Base-by-base conservation (phyloP, 37 sponge, comb jelly and placozoan species). In the Theonella swinhoei region DNA sequence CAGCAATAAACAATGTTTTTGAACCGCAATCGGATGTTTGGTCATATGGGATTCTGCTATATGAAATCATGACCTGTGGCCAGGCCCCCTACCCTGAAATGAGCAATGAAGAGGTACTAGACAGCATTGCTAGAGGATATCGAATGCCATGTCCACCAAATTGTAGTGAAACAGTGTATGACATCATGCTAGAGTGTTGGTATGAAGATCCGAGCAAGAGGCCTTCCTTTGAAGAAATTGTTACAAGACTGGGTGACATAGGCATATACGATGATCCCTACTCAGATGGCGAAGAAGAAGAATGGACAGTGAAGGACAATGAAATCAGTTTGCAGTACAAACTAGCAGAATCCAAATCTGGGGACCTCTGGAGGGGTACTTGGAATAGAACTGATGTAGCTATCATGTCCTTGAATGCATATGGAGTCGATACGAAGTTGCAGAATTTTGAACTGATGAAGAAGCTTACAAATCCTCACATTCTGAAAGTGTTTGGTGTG, bases 401-500 rank as follows among this genome's bases (percentile, higher is more conserved):
- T 23, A n/a, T 65, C 30, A 65, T 23, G 30, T 65, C 7, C 66
- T n/a, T 20, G 5, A 65, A 65, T 17, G 7, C 54, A 47, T 7
- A 47, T 17, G 14, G 11, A 47, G 54, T 14, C 14, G 14, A 47
- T 17, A 14, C 7, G 14, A 47, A 7, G 54, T 47, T 47, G 54
- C 54, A 47, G 11, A 47, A 14, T 47, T 47, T 79, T 68, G 76
- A 88, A 74, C 41, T 88, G 14, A 85, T 89, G 90, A 89, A 89
- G 64, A 78, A 77, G 54, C 69, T 89, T 3, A 58, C 73, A 14
- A 78, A 89, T 61, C 43, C 32, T 25, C 77, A 89, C 39, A 25
- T 89, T 11, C 59, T 89, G 5, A 80, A 85, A 62, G 59, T 89
- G 5, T 85, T 61, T 47, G 90, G 85, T 32, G 80, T 89, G 34